A percentile compares a stretch with the other conserved stretches of the same genome.
Conservation (phyloP, 2,888 invertebrate species). For the Dicyrtoma fusca region DNA sequence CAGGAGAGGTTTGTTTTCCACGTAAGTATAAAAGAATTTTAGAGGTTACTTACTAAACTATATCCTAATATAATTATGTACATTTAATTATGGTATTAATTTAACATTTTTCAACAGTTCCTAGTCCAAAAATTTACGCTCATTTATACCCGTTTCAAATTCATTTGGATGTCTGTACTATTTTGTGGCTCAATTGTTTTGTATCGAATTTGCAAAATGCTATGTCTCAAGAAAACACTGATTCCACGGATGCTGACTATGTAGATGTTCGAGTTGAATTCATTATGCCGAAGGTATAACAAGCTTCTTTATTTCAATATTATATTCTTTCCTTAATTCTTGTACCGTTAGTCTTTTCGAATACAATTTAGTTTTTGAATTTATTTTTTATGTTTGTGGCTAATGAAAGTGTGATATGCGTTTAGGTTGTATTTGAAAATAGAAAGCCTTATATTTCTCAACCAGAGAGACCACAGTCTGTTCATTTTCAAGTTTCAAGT, state of each 20-base stretch:
- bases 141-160: constrained; percentile 89
- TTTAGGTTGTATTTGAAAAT: constrained; percentile 77
- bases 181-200: constrained; percentile 94
- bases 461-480: constrained; percentile 82
- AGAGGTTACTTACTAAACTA: too few species aligned
- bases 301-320: too few species aligned
- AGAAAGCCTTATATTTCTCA: constrained; percentile 75
- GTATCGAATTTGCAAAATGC: constrained; percentile 82
- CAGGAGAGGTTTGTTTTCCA: constrained; percentile 85
- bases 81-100: too few species aligned
- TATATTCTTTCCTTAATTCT: background rate
- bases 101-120: constrained; percentile 75
- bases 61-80: too few species aligned
- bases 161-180: constrained; percentile 82
- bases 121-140: constrained; percentile 88
- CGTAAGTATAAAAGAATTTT: constrained; percentile 65
- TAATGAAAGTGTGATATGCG: constrained; percentile 41
- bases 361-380: background rate
- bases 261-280: constrained; percentile 88
- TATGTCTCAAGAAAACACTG: constrained; percentile 61
- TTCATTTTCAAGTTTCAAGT: constrained; percentile 82
- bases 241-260: constrained; percentile 59
- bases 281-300: constrained; percentile 82
- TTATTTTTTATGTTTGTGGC: background rate
- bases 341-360: too few species aligned